phyloP scores from a whole-genome alignment of 2,797 vertebrate genomes.

The Catamblyrhynchus diadema region DNA sequence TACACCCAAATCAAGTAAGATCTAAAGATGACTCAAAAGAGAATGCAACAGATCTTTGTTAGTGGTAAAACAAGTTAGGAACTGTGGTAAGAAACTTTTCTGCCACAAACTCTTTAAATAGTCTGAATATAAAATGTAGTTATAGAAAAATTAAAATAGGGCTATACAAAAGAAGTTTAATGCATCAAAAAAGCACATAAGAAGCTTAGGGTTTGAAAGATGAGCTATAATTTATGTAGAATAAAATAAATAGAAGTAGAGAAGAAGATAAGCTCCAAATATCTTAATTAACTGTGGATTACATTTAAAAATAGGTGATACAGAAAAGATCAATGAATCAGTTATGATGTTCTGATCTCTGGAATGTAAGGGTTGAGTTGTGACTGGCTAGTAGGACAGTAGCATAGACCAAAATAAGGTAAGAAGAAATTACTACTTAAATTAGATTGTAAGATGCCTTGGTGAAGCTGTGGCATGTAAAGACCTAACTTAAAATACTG shows the following conservation, averaged over 20 bases:
- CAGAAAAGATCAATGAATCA: background rate
- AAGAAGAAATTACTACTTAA: background rate
- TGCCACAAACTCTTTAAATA: background rate
- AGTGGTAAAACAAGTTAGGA: background rate
- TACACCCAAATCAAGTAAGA: background rate
- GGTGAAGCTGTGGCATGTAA: background rate
- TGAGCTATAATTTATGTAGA: background rate
- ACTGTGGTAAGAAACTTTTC: background rate
- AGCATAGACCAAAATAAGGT: background rate
- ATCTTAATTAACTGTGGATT: background rate
- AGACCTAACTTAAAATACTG: background rate
- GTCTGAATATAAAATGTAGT: background rate
- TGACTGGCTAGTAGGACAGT: background rate
- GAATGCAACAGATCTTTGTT: background rate
- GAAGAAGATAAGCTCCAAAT: background rate
- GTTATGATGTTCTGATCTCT: background rate
- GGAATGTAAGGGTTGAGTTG: rapidly evolving
- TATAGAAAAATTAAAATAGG: background rate
- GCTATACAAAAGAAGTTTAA: background rate
- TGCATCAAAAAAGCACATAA: background rate
- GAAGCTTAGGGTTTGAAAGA: background rate
- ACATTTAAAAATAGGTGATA: background rate
- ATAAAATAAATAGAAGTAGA: background rate
- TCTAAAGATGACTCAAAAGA: background rate
- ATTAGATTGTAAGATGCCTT: background rate